These are phyloP conservation scores for Rhodeus uyekii DNA, from an alignment of 2,797 vertebrate genomes.

Conservation along the genomic window DNA sequence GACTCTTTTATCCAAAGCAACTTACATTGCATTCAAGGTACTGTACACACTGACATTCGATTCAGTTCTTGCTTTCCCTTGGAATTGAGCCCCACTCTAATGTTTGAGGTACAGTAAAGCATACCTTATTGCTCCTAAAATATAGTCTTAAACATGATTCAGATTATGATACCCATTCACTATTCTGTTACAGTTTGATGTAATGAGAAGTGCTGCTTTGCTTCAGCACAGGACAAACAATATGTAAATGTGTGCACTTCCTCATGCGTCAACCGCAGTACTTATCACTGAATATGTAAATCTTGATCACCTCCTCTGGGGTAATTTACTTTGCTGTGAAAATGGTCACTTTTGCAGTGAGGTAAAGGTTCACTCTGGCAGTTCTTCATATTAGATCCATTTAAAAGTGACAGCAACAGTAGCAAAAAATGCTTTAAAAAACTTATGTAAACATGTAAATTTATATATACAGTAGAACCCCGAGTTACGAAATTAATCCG, in stretches of 20 bases:
- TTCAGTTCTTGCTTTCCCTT: no score
- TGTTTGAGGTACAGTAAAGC: no score
- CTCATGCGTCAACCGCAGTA: constrained; percentile 58
- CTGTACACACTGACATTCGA: no score
- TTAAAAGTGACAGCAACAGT: background rate
- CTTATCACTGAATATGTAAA: constrained; percentile 72
- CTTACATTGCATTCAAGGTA: no score
- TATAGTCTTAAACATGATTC: background rate
- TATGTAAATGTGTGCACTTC: constrained; percentile 73
- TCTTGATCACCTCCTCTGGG: constrained; percentile 46
- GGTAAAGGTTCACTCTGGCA: background rate
- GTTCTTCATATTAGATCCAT: background rate
- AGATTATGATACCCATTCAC: background rate
- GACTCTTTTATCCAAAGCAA: no score
- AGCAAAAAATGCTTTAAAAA: background rate
- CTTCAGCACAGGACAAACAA: constrained; percentile 60
- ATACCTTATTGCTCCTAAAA: background rate
- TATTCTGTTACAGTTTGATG: constrained; percentile 4
- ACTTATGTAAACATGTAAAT: background rate
- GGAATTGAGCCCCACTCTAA: no score
- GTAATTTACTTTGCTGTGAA: constrained; percentile 26
- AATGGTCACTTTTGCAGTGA: constrained; percentile 4
- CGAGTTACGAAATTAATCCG: no score
- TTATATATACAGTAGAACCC: no score
- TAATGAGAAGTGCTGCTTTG: constrained; percentile 13